Evolutionary conservation across 2,113 vertebrate genomes (phyloP).

Genomic region (Desmodus rotundus): DNA sequence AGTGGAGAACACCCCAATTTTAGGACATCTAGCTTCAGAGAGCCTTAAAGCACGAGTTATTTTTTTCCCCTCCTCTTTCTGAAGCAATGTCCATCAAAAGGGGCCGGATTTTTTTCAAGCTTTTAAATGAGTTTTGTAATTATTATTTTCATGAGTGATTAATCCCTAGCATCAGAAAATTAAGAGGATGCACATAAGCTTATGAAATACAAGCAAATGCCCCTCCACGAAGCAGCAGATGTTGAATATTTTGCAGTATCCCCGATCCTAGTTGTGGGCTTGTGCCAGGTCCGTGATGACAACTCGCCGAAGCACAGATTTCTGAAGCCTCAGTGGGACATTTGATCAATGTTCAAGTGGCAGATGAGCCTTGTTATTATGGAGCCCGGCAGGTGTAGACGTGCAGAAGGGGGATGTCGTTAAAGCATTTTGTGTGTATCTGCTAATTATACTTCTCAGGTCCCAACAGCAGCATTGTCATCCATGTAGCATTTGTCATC

Average conservation of each 20-base stretch:
- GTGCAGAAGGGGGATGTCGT: conserved; percentile 37
- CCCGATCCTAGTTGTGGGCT: conserved; percentile 38
- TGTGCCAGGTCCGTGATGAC: conserved; percentile 29
- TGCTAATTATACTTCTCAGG: conserved; percentile 63
- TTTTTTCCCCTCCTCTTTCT: background rate
- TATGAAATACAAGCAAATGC: conserved; percentile 63
- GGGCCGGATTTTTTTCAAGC: background rate
- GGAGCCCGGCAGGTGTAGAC: conserved; percentile 53
- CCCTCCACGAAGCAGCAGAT: conserved; percentile 71
- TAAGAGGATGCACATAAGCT: conserved; percentile 64
- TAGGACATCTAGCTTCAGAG: background rate
- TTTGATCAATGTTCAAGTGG: conserved; percentile 61
- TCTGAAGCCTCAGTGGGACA: background rate
- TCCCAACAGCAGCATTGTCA: background rate
- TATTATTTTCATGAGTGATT: conserved; percentile 74
- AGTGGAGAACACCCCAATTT: background rate
- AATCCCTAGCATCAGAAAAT: conserved; percentile 60
- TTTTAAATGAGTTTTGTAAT: conserved; percentile 62
- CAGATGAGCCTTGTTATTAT: conserved; percentile 32
- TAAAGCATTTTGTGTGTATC: conserved; percentile 35
- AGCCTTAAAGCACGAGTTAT: background rate
- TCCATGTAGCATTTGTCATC: conserved; percentile 19
- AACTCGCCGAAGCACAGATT: conserved; percentile 43
- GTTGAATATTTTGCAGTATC: conserved; percentile 61
- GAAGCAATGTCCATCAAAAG: conserved; percentile 33